Evolutionary conservation across 2,888 invertebrate genomes (phyloP).

Genomic region (Phasia obesa): DNA sequence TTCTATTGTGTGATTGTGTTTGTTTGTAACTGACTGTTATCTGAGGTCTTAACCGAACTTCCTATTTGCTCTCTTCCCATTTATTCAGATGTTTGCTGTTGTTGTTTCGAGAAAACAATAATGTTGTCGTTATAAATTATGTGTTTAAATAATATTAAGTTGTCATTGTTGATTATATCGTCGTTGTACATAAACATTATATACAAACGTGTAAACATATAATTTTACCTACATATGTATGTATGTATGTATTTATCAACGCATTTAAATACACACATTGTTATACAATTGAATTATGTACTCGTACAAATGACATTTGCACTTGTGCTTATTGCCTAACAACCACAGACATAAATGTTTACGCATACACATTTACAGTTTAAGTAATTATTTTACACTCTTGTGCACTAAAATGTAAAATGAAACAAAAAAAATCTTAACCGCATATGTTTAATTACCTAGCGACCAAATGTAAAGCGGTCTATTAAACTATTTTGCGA

Average conservation of each 20-base stretch:
- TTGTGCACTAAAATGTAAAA: constrained; percentile 41
- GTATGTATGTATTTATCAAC: background rate
- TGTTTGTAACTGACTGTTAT: constrained; percentile 47
- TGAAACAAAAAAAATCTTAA: constrained; percentile 44
- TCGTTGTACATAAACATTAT: constrained; percentile 33
- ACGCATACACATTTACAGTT: constrained; percentile 22
- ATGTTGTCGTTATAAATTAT: constrained; percentile 68
- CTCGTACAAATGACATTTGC: constrained; percentile 58
- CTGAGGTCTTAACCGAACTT: constrained; percentile 57
- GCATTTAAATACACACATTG: background rate
- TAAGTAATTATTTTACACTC: background rate
- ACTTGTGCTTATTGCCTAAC: constrained; percentile 61
- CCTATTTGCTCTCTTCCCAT: constrained; percentile 47
- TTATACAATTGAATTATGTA: constrained; percentile 17
- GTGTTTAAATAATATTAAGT: constrained; percentile 69
- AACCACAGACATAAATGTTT: constrained; percentile 21
- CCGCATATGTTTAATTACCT: constrained; percentile 45
- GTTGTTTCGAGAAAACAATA: constrained; percentile 60
- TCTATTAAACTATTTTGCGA: too few relatives aligned
- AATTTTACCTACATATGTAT: background rate
- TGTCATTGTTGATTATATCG: constrained; percentile 67
- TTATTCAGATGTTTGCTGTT: constrained; percentile 29
- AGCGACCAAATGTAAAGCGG: too few relatives aligned
- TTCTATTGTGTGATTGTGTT: background rate
- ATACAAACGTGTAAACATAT: constrained; percentile 10